Base-by-base conservation (phyloP, 2,113 vertebrate species). In the Nothoprocta pentlandii region DNA sequence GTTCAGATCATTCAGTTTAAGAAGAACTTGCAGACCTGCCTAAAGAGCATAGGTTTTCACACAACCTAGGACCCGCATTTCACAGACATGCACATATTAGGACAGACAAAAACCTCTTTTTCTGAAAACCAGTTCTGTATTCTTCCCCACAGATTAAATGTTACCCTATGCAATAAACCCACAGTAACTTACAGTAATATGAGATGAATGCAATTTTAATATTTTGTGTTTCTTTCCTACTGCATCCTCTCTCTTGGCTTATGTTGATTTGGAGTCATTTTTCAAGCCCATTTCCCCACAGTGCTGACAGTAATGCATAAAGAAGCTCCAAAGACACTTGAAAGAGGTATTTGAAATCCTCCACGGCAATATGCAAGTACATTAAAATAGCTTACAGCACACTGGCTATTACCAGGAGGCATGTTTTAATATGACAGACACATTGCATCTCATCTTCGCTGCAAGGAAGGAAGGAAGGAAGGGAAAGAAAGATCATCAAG, bases 301-400 rank as follows among this genome's bases (percentile, higher is more conserved):
- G 9, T 70, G 42, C 13, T 71, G n/a, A 78, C 44, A 95, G 28
- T 30, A 80, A 92, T 30, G 36, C 89, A 71, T 67, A 79, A 76
- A 92, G 58, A 70, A 75, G 26, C 74, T 87, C 36, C 80, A 81
- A 51, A 47, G 25, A 56, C 2, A 2, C 64, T 83, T 16, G 7
- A 41, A 91, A 34, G 47, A 75, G 53, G 17, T 22, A 56, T 87
- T 94, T 85, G 26, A 91, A 87, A 71, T 85, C 32, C 62, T 85
- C 54, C 54, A 56, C 0, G 0, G 51, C 78, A 79, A n/a, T 26
- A 47, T 28, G 17, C 44, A 84, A 28, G 69, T 64, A 59, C 62
- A 64, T 34, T 67, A 67, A 90, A 95, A 93, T n/a, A 84, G 58
- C 34, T 92, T 74, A 61, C 39, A 81, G 46, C 25, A 66, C 51